Evolutionary conservation across 1,140 invertebrate species (phyloP), one percentile per base, ranked within the genome.

Genomic region (Cotesia vestalis): DNA sequence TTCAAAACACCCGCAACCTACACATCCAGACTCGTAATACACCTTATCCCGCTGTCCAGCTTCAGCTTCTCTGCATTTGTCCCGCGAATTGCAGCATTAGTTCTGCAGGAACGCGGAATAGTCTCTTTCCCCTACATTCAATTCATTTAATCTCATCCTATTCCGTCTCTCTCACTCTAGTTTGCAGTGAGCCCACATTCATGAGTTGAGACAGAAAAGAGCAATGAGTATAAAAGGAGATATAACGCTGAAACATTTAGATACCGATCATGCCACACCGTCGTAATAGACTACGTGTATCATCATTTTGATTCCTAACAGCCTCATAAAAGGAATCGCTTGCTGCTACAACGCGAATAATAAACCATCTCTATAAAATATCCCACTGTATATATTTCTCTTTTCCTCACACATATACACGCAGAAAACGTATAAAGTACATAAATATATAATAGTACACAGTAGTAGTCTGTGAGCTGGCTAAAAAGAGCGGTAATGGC

Each of bases 401-500:
- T 64, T 40, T 14, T 14, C 4, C 20, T 64, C 59, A 1, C 59
- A 9, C 4, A 20, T 3, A 40, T 2, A 38, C 62, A 40, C 34
- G 2, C 27, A 27, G 3, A 27, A 27, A 2, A 27, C n/a, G 62
- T n/a, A 34, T 64, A 40, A 40, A 64, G 17, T n/a, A 38, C n/a
- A 14, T 38, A 20, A 62, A 11, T 46, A 46, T 46, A 46, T 46
- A 46, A 46, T 46, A 11, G 40, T 2, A 46, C 40, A 46, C 11
- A 46, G 40, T 46, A 46, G 40, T 46, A 8, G 40, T 2, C 27
- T 27, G 27, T 46, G 40, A 57, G 53, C n/a, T 17, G 17, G 12
- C n/a, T 57, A 35, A 67, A 67, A 57, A 55, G 20, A 52, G 51
- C 52, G 35, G 57, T 69, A 69, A 66, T 71, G 69, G 62, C 69